A percentile compares a stretch with the other conserved stretches of the same genome.
Evolutionary conservation across 2,888 invertebrate species (phyloP).

Genomic region (Caenorhabditis japonica): DNA sequence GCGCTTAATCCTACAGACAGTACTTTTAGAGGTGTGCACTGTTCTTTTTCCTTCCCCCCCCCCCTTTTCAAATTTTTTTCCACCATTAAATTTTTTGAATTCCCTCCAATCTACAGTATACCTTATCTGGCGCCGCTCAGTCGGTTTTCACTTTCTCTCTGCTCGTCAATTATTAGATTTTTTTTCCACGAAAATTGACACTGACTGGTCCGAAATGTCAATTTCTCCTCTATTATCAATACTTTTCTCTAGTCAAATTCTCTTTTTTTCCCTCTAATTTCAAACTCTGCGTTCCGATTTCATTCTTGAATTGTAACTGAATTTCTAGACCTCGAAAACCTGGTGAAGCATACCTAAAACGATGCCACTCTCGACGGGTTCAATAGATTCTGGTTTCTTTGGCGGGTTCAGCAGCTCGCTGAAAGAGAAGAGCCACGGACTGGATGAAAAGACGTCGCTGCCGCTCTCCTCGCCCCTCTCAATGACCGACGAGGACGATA

Average conservation of each 20-base stretch:
- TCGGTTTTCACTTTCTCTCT: conserved; percentile 19
- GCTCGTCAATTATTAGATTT: too few relatives aligned
- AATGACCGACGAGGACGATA: conserved; percentile 7
- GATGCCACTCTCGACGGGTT: conserved; percentile 55
- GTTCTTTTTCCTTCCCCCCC: too few relatives aligned
- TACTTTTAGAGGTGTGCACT: too few relatives aligned
- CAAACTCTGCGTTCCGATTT: not conserved
- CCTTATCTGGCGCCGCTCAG: conserved; percentile 17
- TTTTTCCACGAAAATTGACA: conserved; percentile 34
- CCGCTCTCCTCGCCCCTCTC: conserved; percentile 11
- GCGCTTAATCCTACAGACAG: too few relatives aligned
- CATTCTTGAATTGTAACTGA: not conserved
- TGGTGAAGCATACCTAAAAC: conserved; percentile 7
- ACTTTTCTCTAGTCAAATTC: not conserved
- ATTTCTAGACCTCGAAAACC: not conserved
- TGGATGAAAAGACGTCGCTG: not conserved
- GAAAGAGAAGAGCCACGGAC: conserved; percentile 4
- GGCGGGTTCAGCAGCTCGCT: conserved; percentile 12
- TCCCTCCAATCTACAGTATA: too few relatives aligned
- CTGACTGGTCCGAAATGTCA: conserved; percentile 33
- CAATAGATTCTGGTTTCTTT: conserved; percentile 50
- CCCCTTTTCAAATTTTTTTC: too few relatives aligned
- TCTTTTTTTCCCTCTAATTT: too few relatives aligned
- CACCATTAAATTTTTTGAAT: too few relatives aligned
- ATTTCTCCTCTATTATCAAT: conserved; percentile 40